Conservation (phyloP, 2,797 vertebrate genomes). For the Pseudochromis fuscus region DNA sequence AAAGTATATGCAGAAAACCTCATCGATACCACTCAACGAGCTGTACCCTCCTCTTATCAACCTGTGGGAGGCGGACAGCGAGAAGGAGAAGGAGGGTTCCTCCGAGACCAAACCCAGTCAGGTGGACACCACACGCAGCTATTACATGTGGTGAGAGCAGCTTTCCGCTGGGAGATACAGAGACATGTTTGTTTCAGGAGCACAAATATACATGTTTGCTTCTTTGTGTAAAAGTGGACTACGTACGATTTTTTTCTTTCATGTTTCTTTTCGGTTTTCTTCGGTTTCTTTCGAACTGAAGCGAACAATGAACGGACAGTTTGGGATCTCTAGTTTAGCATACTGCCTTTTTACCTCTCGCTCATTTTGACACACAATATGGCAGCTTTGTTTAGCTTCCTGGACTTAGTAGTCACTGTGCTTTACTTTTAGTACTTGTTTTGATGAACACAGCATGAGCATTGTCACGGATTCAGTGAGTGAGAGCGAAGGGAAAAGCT, state of each 20-base stretch:
- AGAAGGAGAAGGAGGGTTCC: conserved; percentile 96
- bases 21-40: conserved; percentile 96
- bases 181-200: conserved; percentile 82
- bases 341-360: conserved; percentile 87
- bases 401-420: conserved; percentile 85
- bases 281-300: conserved; percentile 82
- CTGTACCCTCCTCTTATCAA: conserved; percentile 98
- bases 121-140: conserved; percentile 98
- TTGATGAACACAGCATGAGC: conserved; percentile 87
- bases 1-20: conserved; percentile 99
- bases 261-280: conserved; percentile 77
- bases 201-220: conserved; percentile 90
- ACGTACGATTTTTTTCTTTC: conserved; percentile 43
- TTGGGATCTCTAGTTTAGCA: conserved; percentile 90
- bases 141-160: conserved; percentile 97
- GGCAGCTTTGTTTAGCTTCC: conserved; percentile 89
- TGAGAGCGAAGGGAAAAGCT: conserved; percentile 70
- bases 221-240: conserved; percentile 91
- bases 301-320: conserved; percentile 84
- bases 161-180: conserved; percentile 25
- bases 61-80: conserved; percentile 96
- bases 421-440: conserved; percentile 86
- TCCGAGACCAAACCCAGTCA: conserved; percentile 92
- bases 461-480: conserved; percentile 82
- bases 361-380: conserved; percentile 82